Conservation (phyloP, 2,113 vertebrate species). For the Xiphophorus couchianus region DNA sequence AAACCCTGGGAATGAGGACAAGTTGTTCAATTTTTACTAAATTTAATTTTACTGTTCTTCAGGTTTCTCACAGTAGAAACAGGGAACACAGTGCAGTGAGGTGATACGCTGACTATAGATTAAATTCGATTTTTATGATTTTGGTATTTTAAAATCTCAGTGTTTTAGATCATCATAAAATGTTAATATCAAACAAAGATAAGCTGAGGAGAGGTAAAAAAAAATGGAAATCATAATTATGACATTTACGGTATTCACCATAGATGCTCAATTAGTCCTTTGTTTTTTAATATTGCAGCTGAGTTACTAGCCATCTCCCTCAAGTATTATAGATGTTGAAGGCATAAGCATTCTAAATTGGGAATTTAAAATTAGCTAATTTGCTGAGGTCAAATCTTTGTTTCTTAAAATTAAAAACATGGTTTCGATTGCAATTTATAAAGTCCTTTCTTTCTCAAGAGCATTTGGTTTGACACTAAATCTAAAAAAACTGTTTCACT, state of each 20-base stretch:
- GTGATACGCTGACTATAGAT: neutral
- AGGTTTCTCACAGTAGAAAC: slow-evolving; percentile 16
- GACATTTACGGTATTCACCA: too few relatives aligned
- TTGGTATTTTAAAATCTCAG: neutral
- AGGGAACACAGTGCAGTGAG: neutral
- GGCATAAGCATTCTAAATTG: too few relatives aligned
- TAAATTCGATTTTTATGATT: neutral
- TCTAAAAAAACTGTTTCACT: neutral
- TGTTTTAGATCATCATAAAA: neutral
- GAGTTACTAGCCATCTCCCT: too few relatives aligned
- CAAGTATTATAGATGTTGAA: too few relatives aligned
- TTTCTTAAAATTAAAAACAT: too few relatives aligned
- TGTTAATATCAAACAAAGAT: neutral
- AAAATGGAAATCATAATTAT: neutral
- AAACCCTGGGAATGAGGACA: neutral
- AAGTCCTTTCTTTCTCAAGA: too few relatives aligned
- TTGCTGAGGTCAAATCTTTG: too few relatives aligned
- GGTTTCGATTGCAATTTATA: too few relatives aligned
- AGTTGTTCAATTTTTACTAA: neutral
- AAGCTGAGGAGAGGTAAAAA: neutral
- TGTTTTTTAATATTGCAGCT: too few relatives aligned
- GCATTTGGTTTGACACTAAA: neutral
- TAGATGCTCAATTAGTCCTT: too few relatives aligned
- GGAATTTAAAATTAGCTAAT: too few relatives aligned
- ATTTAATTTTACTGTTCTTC: slow-evolving; percentile 6